Evolutionary conservation across 2,888 invertebrate genomes (phyloP).

Genomic region (Blastobasis lacticolella): DNA sequence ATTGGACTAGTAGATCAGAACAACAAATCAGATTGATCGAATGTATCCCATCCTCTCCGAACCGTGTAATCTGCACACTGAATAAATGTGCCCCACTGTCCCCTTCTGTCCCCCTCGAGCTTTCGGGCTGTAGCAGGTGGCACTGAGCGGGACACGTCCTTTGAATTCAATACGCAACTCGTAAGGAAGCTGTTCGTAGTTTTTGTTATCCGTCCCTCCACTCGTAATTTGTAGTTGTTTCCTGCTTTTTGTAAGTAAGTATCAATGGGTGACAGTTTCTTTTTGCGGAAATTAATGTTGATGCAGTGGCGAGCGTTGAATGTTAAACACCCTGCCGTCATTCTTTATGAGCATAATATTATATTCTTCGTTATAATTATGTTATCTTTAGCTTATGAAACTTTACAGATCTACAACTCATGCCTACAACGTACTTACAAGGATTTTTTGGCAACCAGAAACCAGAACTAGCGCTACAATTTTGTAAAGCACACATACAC

Average conservation of each 20-base stretch:
- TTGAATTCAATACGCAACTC: not conserved
- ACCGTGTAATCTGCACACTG: slow-evolving; percentile 2
- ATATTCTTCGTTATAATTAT: too few species aligned
- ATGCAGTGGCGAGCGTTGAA: not conserved
- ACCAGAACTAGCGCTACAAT: too few species aligned
- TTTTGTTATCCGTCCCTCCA: too few species aligned
- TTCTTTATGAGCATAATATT: too few species aligned
- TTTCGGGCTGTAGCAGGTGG: not conserved
- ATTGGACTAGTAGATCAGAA: not conserved
- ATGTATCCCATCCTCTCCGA: not conserved
- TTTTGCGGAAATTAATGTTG: not conserved
- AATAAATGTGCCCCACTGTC: not conserved
- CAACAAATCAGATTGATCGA: slow-evolving; percentile 4
- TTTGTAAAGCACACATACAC: too few species aligned
- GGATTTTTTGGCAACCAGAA: too few species aligned
- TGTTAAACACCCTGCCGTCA: too few species aligned
- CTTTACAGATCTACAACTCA: too few species aligned
- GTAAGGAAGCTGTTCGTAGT: not conserved
- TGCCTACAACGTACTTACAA: too few species aligned
- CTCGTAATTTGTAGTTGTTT: too few species aligned
- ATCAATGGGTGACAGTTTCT: not conserved
- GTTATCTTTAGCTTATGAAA: too few species aligned
- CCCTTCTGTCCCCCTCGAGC: not conserved
- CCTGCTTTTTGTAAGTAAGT: too few species aligned
- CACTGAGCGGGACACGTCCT: not conserved